These are phyloP conservation scores for Tetheella fluctuosa DNA, from an alignment of 2,888 invertebrate genomes.

Conservation along the genomic window DNA sequence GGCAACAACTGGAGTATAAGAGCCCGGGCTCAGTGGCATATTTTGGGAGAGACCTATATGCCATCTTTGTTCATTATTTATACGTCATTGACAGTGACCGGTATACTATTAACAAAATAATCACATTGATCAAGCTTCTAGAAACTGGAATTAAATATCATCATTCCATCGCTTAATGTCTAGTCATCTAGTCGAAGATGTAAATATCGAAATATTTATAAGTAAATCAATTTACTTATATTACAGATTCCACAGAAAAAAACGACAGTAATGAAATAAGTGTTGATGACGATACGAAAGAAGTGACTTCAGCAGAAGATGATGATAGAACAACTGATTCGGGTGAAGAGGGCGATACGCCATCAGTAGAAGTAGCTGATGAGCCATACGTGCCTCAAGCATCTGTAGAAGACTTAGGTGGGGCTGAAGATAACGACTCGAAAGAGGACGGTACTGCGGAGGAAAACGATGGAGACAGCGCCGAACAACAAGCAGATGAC, in stretches of 20 bases:
- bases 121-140: too few species aligned
- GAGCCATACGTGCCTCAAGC: conserved; percentile 77
- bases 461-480: conserved; percentile 62
- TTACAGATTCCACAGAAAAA: conserved; percentile 78
- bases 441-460: conserved; percentile 57
- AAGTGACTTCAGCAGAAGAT: conserved; percentile 70
- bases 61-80: too few species aligned
- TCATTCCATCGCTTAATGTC: too few species aligned
- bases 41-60: too few species aligned
- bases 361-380: conserved; percentile 76
- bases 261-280: conserved; percentile 80
- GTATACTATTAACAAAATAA: too few species aligned
- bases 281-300: conserved; percentile 74
- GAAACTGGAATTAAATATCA: too few species aligned
- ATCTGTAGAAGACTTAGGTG: conserved; percentile 75
- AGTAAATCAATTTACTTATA: conserved; percentile 8
- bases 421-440: conserved; percentile 62
- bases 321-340: conserved; percentile 54
- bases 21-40: too few species aligned
- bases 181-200: too few species aligned
- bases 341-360: conserved; percentile 62
- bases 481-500: conserved; percentile 56
- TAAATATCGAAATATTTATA: too few species aligned
- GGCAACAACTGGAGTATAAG: too few species aligned
- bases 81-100: too few species aligned